Percentiles rank a stretch among this genome's conserved stretches.
phyloP scores from a whole-genome alignment of 2,113 vertebrate species.

The Pteronura brasiliensis region DNA sequence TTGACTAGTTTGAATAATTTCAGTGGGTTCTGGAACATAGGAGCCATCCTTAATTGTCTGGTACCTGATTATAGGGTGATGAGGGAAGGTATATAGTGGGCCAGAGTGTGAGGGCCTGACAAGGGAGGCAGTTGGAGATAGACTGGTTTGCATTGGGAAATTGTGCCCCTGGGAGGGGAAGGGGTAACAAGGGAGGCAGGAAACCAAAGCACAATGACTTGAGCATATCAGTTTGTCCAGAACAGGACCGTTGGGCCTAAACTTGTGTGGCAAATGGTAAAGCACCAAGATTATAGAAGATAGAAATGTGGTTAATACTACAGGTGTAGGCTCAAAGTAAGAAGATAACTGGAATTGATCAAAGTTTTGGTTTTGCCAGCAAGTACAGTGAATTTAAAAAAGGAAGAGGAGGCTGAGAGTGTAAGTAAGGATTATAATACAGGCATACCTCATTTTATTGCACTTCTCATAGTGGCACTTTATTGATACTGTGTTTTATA shows the following conservation, averaged over 20 bases:
- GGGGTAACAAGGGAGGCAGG: not conserved
- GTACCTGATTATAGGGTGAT: not conserved
- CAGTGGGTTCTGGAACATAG: not conserved
- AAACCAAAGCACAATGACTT: not conserved
- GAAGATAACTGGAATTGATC: not conserved
- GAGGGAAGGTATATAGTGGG: not conserved
- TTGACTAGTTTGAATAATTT: not conserved
- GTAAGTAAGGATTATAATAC: not conserved
- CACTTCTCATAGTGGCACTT: not conserved
- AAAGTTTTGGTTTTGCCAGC: not conserved
- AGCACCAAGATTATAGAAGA: not conserved
- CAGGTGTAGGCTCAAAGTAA: not conserved
- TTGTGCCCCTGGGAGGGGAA: too few species aligned
- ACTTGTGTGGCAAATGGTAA: not conserved
- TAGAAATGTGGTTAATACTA: not conserved
- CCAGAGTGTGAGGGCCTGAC: not conserved
- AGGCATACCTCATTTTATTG: not conserved
- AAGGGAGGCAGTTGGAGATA: not conserved
- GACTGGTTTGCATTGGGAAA: not conserved
- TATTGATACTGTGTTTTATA: not conserved
- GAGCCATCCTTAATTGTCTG: not conserved
- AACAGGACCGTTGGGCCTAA: not conserved
- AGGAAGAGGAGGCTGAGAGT: not conserved
- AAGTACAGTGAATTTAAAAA: not conserved
- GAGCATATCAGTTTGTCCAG: not conserved